Conservation (phyloP, 2,797 vertebrate species). For the Anguilla obscura region DNA sequence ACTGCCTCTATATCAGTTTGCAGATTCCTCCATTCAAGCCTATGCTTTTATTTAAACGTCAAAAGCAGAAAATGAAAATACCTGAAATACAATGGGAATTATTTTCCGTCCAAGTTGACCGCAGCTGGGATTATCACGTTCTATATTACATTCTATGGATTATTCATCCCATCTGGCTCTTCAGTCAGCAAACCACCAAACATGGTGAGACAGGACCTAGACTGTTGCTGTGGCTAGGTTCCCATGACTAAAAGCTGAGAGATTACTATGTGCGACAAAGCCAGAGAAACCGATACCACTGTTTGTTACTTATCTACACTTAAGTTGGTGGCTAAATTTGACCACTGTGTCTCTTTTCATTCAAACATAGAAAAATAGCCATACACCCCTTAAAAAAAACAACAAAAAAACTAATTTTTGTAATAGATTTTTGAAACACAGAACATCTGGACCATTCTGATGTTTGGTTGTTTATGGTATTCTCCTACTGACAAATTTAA, state of each 20-base stretch:
- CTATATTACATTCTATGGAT: background rate
- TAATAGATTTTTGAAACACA: background rate
- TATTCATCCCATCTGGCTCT: background rate
- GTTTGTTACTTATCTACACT: background rate
- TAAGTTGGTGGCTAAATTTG: background rate
- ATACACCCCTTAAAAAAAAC: background rate
- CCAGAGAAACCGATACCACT: background rate
- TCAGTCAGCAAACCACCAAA: background rate
- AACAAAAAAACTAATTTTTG: background rate
- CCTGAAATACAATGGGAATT: slow-evolving; percentile 6
- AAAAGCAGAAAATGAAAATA: slow-evolving; percentile 6
- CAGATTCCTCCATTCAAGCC: background rate
- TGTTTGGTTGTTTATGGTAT: background rate
- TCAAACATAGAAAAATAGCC: background rate
- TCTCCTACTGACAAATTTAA: background rate
- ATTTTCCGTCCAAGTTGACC: background rate
- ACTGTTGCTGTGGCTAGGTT: background rate
- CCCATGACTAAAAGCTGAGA: background rate
- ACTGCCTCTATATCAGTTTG: background rate
- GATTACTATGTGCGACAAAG: background rate
- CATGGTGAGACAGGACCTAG: background rate
- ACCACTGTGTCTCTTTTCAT: background rate
- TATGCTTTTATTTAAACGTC: slow-evolving; percentile 4
- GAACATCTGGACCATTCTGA: background rate
- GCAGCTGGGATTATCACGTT: background rate